A percentile compares a stretch with the other conserved stretches of the same genome.
phyloP scores from a whole-genome alignment of 1,140 invertebrate species.

The Habropoda laboriosa region DNA sequence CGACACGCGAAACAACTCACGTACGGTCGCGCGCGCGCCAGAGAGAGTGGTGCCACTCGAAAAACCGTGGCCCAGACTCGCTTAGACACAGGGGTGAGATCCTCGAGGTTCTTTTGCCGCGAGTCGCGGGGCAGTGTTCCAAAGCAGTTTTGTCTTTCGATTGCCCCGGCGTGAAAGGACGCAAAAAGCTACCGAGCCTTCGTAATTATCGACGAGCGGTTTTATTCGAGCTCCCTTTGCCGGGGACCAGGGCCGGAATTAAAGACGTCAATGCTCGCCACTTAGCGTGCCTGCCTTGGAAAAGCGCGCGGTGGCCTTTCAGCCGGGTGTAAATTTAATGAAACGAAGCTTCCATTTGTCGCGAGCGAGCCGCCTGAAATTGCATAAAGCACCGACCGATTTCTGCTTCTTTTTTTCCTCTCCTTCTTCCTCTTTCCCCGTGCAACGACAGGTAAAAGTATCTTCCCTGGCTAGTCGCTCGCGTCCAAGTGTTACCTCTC shows the following conservation, averaged over 20 bases:
- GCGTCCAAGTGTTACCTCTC: too few relatives aligned
- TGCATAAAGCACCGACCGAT: constrained; percentile 18
- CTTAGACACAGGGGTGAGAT: background rate
- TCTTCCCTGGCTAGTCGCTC: too few relatives aligned
- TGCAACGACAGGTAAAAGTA: too few relatives aligned
- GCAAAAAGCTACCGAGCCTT: background rate
- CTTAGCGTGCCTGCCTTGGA: background rate
- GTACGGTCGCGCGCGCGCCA: constrained; percentile 21
- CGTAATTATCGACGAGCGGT: constrained; percentile 42
- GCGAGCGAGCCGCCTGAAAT: background rate
- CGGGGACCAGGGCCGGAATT: constrained; percentile 10
- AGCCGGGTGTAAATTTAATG: constrained; percentile 39
- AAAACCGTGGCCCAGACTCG: background rate
- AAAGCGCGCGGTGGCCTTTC: constrained; percentile 8
- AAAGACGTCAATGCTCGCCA: constrained; percentile 36
- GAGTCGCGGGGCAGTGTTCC: background rate
- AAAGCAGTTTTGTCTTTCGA: constrained; percentile 40
- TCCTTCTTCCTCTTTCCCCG: too few relatives aligned
- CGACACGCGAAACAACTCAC: constrained; percentile 51
- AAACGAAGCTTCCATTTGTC: constrained; percentile 37
- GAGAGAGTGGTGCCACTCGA: constrained; percentile 39
- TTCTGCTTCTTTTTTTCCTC: too few relatives aligned
- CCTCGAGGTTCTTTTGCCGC: background rate
- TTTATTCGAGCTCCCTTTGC: constrained; percentile 36
- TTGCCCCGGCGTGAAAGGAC: background rate